phyloP scores from a whole-genome alignment of 2,797 vertebrate genomes.

The Scarus forsteni region DNA sequence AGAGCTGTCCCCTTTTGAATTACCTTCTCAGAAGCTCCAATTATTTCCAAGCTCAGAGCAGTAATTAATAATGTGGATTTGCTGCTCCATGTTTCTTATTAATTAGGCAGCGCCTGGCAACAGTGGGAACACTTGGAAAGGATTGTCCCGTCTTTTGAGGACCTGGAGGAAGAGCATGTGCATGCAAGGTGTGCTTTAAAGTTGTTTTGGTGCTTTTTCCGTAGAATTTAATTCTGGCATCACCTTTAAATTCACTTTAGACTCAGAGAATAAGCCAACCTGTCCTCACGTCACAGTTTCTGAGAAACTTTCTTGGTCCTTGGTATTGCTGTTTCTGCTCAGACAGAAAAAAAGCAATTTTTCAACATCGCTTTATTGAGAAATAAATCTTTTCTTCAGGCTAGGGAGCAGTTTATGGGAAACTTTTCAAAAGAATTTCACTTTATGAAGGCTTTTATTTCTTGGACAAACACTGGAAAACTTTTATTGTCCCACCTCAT shows the following conservation, averaged over 20 bases:
- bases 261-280: background rate
- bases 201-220: constrained; percentile 9
- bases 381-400: background rate
- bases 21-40: constrained; percentile 75
- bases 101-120: constrained; percentile 60
- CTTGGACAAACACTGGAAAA: too few relatives aligned
- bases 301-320: background rate
- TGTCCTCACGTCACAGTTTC: too few relatives aligned
- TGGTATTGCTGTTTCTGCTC: background rate
- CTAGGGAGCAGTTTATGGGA: background rate
- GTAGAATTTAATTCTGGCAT: background rate
- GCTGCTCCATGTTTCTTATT: constrained; percentile 61
- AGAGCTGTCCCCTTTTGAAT: constrained; percentile 70
- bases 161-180: constrained; percentile 16
- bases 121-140: constrained; percentile 45
- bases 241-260: constrained; percentile 21
- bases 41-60: constrained; percentile 82
- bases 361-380: background rate
- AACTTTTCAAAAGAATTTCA: too few relatives aligned
- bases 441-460: too few relatives aligned
- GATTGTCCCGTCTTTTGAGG: constrained; percentile 37
- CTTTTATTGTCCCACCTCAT: too few relatives aligned
- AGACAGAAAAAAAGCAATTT: background rate
- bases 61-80: constrained; percentile 76
- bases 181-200: constrained; percentile 4